Base-by-base conservation (phyloP, 2,113 vertebrate genomes). In the Mystacornis crossleyi region DNA sequence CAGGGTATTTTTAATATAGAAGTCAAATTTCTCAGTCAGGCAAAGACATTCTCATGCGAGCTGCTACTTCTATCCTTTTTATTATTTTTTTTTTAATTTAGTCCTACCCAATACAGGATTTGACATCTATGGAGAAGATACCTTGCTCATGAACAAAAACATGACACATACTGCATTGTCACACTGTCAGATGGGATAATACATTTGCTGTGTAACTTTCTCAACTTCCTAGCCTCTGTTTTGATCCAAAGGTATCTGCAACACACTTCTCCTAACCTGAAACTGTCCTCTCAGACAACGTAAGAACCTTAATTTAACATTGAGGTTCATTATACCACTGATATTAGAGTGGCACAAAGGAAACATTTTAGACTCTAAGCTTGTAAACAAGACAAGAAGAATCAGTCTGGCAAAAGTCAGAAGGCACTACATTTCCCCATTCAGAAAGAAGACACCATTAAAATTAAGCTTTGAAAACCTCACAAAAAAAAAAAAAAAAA, bases 201-300 rank as follows among this genome's bases (percentile, higher is more conserved):
- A 2, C 8, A 23, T 64, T 69, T 86, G 69, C 20, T 60, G 9
- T 45, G 38, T 9, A 36, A 58, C 5, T 8, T 73, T 61, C n/a
- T 78, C 25, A 43, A 21, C 20, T 51, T 80, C 15, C 15, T 23
- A 58, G 7, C 4, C 10, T 79, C 19, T 57, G 5, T 65, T 86
- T 77, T 60, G 31, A 81, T 50, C 14, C 28, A 50, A 75, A 65
- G 5, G 4, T 34, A 19, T 36, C 16, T 45, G 29, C 28, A 73
- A 19, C 5, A 65, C 23, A 53, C 5, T 45, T 85, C 20, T 43
- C 26, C 45, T 34, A 66, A 47, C 8, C 7, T 48, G 29, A 57
- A 90, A 36, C 2, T 0, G 0, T 55, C 64, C 10, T 64, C 9
- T 70, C 10, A 17, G 14, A 17, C 29, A 48, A 69, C 1, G 2